phyloP scores from a whole-genome alignment of 1,140 invertebrate genomes.

The Thaumatotibia leucotreta region DNA sequence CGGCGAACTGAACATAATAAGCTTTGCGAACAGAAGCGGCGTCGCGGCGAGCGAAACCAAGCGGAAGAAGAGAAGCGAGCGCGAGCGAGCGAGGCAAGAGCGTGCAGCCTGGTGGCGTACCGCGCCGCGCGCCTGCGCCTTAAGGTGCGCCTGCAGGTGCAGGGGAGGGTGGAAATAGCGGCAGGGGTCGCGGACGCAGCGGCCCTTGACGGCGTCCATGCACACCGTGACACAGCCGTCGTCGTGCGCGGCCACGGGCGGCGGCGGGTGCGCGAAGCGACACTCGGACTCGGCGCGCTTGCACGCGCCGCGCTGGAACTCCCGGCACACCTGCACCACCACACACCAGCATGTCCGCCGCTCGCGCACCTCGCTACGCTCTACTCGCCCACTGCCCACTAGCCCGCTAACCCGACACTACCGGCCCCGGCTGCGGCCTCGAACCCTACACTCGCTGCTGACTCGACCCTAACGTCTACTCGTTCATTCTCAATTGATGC shows the following conservation, averaged over 20 bases:
- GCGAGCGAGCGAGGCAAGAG: conserved; percentile 69
- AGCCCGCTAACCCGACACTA: conserved; percentile 19
- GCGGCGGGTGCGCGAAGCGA: conserved; percentile 98
- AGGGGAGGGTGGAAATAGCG: conserved; percentile 98
- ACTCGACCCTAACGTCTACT: conserved; percentile 16
- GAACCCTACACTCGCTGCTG: conserved; percentile 14
- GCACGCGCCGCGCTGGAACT: conserved; percentile 98
- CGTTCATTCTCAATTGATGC: background rate
- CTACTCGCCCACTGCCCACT: conserved; percentile 18
- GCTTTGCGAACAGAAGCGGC: conserved; percentile 71
- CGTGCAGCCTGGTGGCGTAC: conserved; percentile 86
- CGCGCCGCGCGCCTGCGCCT: conserved; percentile 97
- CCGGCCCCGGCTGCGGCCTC: background rate
- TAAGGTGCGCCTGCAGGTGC: conserved; percentile 99
- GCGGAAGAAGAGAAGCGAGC: conserved; percentile 72
- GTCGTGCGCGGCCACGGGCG: conserved; percentile 93
- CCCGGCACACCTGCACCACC: conserved; percentile 94
- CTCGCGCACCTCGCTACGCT: conserved; percentile 32
- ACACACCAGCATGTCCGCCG: conserved; percentile 58
- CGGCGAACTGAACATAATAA: conserved; percentile 69
- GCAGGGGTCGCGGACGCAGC: conserved; percentile 96
- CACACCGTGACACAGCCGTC: conserved; percentile 98
- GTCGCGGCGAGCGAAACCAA: conserved; percentile 71
- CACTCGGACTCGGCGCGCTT: conserved; percentile 96
- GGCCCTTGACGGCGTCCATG: conserved; percentile 99